These are phyloP conservation scores for Petrocephalus zakoni DNA, from an alignment of 2,113 vertebrate species.

Conservation along the genomic window DNA sequence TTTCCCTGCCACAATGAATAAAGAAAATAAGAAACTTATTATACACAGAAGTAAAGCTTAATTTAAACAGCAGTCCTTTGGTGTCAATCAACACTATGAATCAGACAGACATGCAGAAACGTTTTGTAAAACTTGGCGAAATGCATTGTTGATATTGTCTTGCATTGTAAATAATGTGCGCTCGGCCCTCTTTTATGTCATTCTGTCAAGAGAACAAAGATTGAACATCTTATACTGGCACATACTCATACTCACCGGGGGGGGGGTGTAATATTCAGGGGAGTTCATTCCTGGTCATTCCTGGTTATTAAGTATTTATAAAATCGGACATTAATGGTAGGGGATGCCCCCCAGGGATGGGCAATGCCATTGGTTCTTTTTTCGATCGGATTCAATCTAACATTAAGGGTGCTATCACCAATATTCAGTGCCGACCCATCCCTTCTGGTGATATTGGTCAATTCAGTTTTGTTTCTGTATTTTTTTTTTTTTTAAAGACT, in stretches of 20 bases:
- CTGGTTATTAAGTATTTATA: not conserved
- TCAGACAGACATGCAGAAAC: not conserved
- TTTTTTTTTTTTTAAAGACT: not conserved
- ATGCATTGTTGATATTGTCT: not conserved
- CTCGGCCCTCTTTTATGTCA: not conserved
- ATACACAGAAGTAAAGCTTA: not conserved
- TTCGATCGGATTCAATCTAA: not conserved
- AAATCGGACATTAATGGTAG: not conserved
- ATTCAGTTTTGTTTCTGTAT: not conserved
- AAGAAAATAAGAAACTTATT: not conserved
- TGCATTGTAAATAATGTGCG: not conserved
- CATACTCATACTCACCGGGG: not conserved
- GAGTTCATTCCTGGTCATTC: not conserved
- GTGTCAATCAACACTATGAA: not conserved
- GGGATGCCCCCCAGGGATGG: not conserved
- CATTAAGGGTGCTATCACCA: not conserved
- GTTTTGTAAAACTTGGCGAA: not conserved
- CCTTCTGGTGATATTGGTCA: not conserved
- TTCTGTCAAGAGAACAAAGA: not conserved
- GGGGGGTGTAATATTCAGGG: not conserved
- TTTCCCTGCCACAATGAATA: conserved; percentile 3
- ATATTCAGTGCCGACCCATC: not conserved
- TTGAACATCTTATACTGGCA: not conserved
- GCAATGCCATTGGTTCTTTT: not conserved
- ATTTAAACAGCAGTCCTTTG: not conserved